Percentiles rank a stretch among this genome's conserved stretches.
These are phyloP conservation scores for Nomada lathburiana DNA, from an alignment of 2,888 invertebrate species.

Conservation along the genomic window DNA sequence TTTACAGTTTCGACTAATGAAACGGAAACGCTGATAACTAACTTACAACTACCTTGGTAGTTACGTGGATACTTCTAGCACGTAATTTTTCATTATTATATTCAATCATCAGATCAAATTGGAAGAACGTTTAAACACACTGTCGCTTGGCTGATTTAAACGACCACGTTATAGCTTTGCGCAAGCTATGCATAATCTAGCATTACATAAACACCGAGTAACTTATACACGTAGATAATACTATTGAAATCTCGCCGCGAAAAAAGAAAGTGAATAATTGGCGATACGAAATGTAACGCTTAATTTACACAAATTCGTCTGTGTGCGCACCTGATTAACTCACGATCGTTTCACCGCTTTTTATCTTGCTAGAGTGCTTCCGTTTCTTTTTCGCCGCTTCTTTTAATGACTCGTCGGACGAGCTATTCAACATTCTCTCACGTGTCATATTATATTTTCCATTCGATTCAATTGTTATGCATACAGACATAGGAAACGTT, in stretches of 20 bases:
- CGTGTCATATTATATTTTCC: neutral
- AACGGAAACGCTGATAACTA: too few species aligned
- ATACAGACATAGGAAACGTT: neutral
- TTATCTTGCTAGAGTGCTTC: neutral
- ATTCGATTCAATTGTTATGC: neutral
- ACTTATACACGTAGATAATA: constrained; percentile 49
- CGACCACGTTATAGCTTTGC: too few species aligned
- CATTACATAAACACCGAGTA: constrained; percentile 27
- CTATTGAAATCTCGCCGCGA: constrained; percentile 31
- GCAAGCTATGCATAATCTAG: constrained; percentile 4
- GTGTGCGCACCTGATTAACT: neutral
- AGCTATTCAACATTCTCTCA: neutral
- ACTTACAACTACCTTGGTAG: too few species aligned
- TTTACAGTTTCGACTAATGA: too few species aligned
- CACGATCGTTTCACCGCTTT: neutral
- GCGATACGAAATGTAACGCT: neutral
- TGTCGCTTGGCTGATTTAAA: too few species aligned
- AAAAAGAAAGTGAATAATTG: constrained; percentile 2
- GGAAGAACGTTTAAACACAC: too few species aligned
- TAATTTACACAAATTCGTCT: neutral
- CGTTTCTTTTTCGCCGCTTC: too few species aligned
- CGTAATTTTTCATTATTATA: too few species aligned
- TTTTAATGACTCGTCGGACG: neutral
- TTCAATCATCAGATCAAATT: too few species aligned
- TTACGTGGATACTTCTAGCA: too few species aligned